Base-by-base conservation (phyloP, 2,888 invertebrate genomes). In the Acronicta alni region DNA sequence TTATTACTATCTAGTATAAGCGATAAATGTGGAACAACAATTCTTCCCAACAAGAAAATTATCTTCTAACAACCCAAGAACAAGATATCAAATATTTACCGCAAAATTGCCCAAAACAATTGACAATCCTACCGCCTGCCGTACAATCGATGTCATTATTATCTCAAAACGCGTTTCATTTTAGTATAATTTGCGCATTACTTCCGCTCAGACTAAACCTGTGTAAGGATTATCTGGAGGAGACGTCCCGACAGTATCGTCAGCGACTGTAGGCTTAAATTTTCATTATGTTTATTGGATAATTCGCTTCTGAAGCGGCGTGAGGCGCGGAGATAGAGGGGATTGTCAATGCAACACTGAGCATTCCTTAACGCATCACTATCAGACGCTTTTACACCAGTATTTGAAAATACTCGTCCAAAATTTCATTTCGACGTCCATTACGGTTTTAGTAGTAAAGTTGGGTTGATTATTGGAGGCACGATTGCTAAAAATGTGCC, bases 251-350 rank as follows among this genome's bases (percentile, higher is more conserved):
- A 55, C 82, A 75, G 80, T 84, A 83, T 83, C 85, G 84, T 88
- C 88, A 87, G 86, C 89, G 87, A 83, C 88, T 88, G 86, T 89
- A 89, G 90, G 92, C 92, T 93, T 93, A 93, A 93, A 93, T 93
- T 92, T 93, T 94, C 93, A 93, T 93, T 92, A 93, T 91, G 91
- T 92, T 93, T 93, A 93, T 93, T 92, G 93, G 91, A 93, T 93
- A 92, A 93, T 93, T 90, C 92, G 87, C 87, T 87, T 86, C 85
- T 83, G 82, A 79, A 79, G 83, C 84, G 82, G 90, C 91, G 88
- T 91, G 91, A 92, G 88, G 79, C 84, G 69, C 71, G 58, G 86
- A 89, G 93, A 93, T 93, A 93, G 89, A 87, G 85, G 75, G 90
- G 92, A 92, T 93, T 90, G 87, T 89, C 85, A 83, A 92, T 93